These are phyloP conservation scores for Aramus guarauna DNA, from an alignment of 2,113 vertebrate genomes.

Conservation along the genomic window DNA sequence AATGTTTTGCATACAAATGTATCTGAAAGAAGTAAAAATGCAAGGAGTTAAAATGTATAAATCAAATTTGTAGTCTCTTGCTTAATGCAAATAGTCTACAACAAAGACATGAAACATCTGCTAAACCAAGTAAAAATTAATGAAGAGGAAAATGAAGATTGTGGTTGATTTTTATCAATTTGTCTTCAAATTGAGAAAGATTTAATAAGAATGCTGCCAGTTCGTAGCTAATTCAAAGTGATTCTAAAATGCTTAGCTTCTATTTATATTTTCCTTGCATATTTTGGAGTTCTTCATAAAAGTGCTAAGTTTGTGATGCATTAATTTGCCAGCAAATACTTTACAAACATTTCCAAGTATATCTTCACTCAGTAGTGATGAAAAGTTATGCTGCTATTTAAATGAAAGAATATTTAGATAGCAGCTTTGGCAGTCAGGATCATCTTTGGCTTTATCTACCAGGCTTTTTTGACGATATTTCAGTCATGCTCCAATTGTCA, in stretches of 20 bases:
- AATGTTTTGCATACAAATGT: not conserved
- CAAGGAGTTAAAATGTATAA: not conserved
- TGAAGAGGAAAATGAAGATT: slow-evolving; percentile 37
- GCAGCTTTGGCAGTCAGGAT: not conserved
- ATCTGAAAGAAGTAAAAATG: not conserved
- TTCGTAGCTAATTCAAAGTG: not conserved
- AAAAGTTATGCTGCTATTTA: not conserved
- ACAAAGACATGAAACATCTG: not conserved
- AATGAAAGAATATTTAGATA: not conserved
- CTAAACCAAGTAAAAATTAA: slow-evolving; percentile 30
- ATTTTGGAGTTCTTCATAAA: not conserved
- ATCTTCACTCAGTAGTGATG: not conserved
- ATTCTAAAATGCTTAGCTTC: not conserved
- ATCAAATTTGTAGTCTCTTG: not conserved
- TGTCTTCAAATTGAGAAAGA: not conserved
- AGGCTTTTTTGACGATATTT: not conserved
- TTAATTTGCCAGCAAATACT: not conserved
- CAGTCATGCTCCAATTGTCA: not conserved
- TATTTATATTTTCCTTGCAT: not conserved
- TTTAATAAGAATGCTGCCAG: not conserved
- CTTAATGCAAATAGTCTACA: not conserved
- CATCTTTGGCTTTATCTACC: not conserved
- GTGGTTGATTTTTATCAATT: slow-evolving; percentile 13
- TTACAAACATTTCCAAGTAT: not conserved
- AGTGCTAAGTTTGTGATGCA: not conserved